Percentiles rank a stretch among this genome's conserved stretches.
These are phyloP conservation scores for Drosophila parvula DNA, from an alignment of 1,140 invertebrate species.

Conservation along the genomic window DNA sequence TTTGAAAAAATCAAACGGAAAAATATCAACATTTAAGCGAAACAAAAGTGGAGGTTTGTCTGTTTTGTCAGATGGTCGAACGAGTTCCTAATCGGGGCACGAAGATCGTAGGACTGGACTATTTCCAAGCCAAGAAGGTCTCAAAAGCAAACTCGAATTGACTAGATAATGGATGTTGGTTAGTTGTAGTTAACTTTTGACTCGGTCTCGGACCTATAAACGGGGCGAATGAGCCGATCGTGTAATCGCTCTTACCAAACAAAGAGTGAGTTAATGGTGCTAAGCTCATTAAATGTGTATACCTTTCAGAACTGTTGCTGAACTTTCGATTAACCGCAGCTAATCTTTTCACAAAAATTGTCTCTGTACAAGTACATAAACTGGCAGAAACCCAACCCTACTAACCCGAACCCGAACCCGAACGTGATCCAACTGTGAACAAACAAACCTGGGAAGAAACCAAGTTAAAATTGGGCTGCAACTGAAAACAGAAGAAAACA, in stretches of 20 bases:
- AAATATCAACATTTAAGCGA: constrained; percentile 36
- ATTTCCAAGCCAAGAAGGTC: constrained; percentile 25
- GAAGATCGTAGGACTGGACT: constrained; percentile 13
- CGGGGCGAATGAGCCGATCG: constrained; percentile 6
- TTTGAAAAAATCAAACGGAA: constrained; percentile 35
- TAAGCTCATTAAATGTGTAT: constrained; percentile 14
- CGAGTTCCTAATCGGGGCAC: constrained; percentile 28
- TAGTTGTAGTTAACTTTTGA: constrained; percentile 48
- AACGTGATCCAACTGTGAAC: constrained; percentile 9
- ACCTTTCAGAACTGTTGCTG: constrained; percentile 20
- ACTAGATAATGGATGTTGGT: constrained; percentile 64
- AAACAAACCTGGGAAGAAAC: constrained; percentile 35
- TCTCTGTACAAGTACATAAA: constrained; percentile 10
- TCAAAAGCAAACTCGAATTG: constrained; percentile 57
- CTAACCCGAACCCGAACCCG: neutral
- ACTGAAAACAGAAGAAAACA: constrained; percentile 50
- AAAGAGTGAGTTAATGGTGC: constrained; percentile 15
- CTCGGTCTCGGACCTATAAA: constrained; percentile 10
- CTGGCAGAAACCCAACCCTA: constrained; percentile 19
- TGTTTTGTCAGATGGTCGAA: constrained; percentile 35
- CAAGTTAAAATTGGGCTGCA: constrained; percentile 19
- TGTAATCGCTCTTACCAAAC: constrained; percentile 19
- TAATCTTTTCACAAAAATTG: constrained; percentile 33
- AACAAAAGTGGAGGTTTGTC: constrained; percentile 42
- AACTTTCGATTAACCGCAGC: constrained; percentile 22